Percentiles rank a stretch among this genome's conserved stretches.
These are phyloP conservation scores for Phyto melanocephala DNA, from an alignment of 2,888 invertebrate species.

Conservation along the genomic window DNA sequence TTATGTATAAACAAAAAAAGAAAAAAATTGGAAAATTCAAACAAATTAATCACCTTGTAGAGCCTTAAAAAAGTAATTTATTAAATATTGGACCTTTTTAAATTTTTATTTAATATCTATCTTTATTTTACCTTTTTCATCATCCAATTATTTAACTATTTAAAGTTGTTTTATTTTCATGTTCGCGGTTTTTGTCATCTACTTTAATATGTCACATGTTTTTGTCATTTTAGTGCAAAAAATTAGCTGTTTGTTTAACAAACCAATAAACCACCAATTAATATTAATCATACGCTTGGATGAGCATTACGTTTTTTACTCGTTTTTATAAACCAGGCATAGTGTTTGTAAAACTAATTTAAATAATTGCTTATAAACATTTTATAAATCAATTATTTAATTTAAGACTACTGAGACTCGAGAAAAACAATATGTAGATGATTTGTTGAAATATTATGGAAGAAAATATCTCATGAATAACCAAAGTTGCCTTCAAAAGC, in stretches of 20 bases:
- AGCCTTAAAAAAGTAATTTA: no score
- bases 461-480: not conserved
- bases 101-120: no score
- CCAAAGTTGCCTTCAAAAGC: not conserved
- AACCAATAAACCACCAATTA: slow-evolving; percentile 46
- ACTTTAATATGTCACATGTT: not conserved
- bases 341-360: not conserved
- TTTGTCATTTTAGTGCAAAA: not conserved
- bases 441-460: not conserved
- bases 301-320: not conserved
- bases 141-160: no score
- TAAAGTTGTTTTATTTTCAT: not conserved
- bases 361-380: slow-evolving; percentile 34
- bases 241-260: not conserved
- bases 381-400: slow-evolving; percentile 27
- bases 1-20: no score
- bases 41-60: no score
- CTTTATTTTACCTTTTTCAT: no score
- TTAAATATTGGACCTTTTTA: no score
- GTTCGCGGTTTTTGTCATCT: not conserved
- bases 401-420: no score
- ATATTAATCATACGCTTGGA: slow-evolving; percentile 42
- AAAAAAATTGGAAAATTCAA: no score
- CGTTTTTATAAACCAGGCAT: not conserved
- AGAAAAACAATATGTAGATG: no score